Evolutionary conservation across 2,797 vertebrate genomes (phyloP), one percentile per base, ranked within the genome.

Genomic region (Oreochromis mossambicus): DNA sequence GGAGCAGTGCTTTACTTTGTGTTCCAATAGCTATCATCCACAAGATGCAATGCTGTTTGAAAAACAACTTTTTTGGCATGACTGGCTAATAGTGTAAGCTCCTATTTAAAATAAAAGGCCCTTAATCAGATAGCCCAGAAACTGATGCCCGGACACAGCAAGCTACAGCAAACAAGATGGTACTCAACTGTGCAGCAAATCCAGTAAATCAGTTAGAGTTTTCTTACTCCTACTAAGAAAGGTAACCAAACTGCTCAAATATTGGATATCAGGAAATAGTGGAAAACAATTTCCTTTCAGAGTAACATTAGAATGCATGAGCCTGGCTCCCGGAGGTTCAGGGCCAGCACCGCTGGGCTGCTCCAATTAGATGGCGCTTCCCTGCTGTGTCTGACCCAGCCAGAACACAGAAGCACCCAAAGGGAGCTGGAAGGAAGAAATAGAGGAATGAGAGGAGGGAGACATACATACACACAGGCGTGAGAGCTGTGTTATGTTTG

Each of bases 181-280:
- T 51, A 38, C 46, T 56, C 94, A 89, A 83, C 80, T 88, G 89
- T 82, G 43, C 77, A 80, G 88, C 88, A 96, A 96, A 97, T 96
- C 95, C 95, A 97, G 97, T 96, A 96, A 97, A 95, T 95, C 93
- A 96, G 96, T 97, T 95, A 93, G 95, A 95, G 91, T 95, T 96
- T 95, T 94, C 95, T 95, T 94, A 93, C 95, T 96, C 94, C 93
- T 91, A 95, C 92, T 91, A 96, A 95, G 96, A 92, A 95, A 93
- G 91, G 90, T 93, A 88, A 81, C 89, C 93, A 87, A 94, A 75
- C 94, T 68, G 90, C 95, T 96, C 89, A 93, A 91, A 93, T 94
- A 95, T 95, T 95, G 91, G 95, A 96, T 95, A 96, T 97, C 97
- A 98, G 97, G 97, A 98, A 98, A 97, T 95, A 88, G 94, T 93